A percentile compares a stretch with the other conserved stretches of the same genome.
These are phyloP conservation scores for Cyanoramphus novaezelandiae DNA, from an alignment of 2,113 vertebrate genomes.

Conservation along the genomic window DNA sequence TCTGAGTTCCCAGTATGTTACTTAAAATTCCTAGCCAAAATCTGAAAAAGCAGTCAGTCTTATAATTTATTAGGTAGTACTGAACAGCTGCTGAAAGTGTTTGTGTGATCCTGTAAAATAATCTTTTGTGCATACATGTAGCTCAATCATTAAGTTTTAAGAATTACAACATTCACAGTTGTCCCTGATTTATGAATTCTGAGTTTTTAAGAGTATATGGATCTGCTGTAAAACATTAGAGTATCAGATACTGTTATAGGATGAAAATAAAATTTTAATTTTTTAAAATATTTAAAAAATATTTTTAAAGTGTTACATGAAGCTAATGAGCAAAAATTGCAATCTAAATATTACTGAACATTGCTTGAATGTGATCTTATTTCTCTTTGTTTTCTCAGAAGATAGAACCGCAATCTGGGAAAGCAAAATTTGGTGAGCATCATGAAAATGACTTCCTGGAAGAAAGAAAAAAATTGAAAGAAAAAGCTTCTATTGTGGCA, in stretches of 20 bases:
- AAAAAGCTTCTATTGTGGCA: slow-evolving; percentile 67
- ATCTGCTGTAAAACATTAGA: neutral
- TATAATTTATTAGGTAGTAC: neutral
- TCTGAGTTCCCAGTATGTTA: neutral
- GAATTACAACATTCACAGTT: neutral
- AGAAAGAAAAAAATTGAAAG: slow-evolving; percentile 49
- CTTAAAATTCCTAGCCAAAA: neutral
- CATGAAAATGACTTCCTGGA: neutral
- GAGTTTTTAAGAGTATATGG: neutral
- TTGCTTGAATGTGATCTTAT: neutral
- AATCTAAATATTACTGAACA: neutral
- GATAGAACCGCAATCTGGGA: slow-evolving; percentile 43
- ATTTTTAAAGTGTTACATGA: neutral
- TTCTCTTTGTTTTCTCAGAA: slow-evolving; percentile 56
- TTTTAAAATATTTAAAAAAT: neutral
- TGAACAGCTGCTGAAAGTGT: neutral
- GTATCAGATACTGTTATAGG: neutral
- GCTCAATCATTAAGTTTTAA: neutral
- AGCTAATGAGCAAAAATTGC: neutral
- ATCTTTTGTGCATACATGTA: neutral
- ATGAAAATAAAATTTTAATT: neutral
- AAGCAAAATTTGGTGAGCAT: neutral
- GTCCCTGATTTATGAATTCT: neutral
- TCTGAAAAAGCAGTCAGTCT: neutral
- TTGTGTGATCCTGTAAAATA: neutral